Conservation (phyloP, 2,888 invertebrate species). For the Drosophila dives region DNA sequence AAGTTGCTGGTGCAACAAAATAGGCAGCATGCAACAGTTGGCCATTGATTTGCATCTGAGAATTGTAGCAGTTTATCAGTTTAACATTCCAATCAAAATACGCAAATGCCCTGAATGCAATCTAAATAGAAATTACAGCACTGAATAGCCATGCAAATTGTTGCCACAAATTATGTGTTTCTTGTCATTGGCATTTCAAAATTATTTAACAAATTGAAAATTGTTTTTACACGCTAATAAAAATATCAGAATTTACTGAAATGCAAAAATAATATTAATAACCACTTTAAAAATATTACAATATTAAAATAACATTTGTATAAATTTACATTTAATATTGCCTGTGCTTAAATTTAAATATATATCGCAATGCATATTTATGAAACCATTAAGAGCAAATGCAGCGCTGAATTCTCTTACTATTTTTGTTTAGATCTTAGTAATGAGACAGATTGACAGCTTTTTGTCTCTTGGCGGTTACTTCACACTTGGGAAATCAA, state of each 20-base stretch:
- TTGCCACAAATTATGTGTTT: constrained; percentile 37
- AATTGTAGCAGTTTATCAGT: constrained; percentile 47
- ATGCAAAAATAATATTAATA: not conserved
- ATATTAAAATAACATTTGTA: not conserved
- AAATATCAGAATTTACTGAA: not conserved
- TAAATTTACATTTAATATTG: not conserved
- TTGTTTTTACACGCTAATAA: not conserved
- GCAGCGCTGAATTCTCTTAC: not conserved
- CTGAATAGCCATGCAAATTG: constrained; percentile 31
- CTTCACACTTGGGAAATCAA: constrained; percentile 73
- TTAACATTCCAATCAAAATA: constrained; percentile 56
- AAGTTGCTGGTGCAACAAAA: constrained; percentile 13
- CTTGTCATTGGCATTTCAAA: constrained; percentile 11
- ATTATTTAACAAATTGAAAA: not conserved
- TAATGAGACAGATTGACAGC: constrained; percentile 22
- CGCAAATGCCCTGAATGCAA: constrained; percentile 19
- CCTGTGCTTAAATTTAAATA: not conserved
- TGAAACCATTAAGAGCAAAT: not conserved
- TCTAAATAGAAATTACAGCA: constrained; percentile 21
- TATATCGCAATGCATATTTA: not conserved
- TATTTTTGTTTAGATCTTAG: constrained; percentile 5
- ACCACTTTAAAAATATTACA: not conserved
- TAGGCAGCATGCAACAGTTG: constrained; percentile 56
- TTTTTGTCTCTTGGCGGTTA: constrained; percentile 20
- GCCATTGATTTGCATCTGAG: constrained; percentile 55